A percentile compares a stretch with the other conserved stretches of the same genome.
phyloP scores from a whole-genome alignment of 1,140 invertebrate species.

The Drosophila sechellia region DNA sequence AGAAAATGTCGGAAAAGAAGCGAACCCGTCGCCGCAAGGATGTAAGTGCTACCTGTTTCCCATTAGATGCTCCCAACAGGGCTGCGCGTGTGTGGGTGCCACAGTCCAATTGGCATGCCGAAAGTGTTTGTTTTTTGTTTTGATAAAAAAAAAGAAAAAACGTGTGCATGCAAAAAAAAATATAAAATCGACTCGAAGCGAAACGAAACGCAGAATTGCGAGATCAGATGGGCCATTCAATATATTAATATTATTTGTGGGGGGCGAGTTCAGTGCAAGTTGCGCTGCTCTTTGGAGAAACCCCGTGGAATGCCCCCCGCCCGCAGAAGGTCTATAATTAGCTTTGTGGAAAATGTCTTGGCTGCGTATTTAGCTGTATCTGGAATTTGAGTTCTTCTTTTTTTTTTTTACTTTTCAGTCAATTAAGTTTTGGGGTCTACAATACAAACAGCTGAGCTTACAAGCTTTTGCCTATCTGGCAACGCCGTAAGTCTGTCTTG shows the following conservation, averaged over 20 bases:
- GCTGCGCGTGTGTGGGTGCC: slow-evolving; percentile 18
- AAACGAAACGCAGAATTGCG: slow-evolving; percentile 17
- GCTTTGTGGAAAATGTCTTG: slow-evolving; percentile 9
- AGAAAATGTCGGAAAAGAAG: slow-evolving; percentile 82
- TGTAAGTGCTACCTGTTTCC: slow-evolving; percentile 64
- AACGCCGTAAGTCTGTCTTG: slow-evolving; percentile 51
- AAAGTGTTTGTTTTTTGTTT: slow-evolving; percentile 64
- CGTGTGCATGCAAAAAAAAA: slow-evolving; percentile 11
- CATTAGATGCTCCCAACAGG: slow-evolving; percentile 1
- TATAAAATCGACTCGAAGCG: neutral
- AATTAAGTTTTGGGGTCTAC: slow-evolving; percentile 15
- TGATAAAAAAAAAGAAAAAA: slow-evolving; percentile 20
- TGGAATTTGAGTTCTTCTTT: neutral
- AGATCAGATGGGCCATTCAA: slow-evolving; percentile 2
- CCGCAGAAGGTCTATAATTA: slow-evolving; percentile 59
- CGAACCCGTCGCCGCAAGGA: slow-evolving; percentile 82
- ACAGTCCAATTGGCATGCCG: slow-evolving; percentile 59
- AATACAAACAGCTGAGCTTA: slow-evolving; percentile 52
- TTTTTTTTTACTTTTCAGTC: slow-evolving; percentile 17
- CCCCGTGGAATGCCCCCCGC: slow-evolving; percentile 23
- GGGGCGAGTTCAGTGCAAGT: slow-evolving; percentile 43
- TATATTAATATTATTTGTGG: slow-evolving; percentile 7
- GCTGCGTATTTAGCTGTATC: slow-evolving; percentile 1
- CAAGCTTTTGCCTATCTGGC: slow-evolving; percentile 41
- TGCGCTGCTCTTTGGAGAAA: slow-evolving; percentile 3